Percentiles rank a stretch among this genome's conserved stretches.
Evolutionary conservation across 2,888 invertebrate species (phyloP).

Genomic region (Piscicola geometra): DNA sequence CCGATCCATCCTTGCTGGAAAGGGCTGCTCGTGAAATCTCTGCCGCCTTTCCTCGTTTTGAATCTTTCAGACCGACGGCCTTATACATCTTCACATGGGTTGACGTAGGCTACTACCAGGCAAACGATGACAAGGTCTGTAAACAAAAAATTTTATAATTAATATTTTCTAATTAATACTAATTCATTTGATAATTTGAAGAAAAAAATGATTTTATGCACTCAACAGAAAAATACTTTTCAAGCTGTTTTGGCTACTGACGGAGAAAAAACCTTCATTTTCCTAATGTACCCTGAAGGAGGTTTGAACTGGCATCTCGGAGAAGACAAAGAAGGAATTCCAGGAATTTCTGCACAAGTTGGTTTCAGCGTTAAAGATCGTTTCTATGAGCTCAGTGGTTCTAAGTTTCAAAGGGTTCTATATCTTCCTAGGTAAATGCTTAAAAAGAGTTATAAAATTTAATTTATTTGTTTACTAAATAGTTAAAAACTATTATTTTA

Average conservation of each 20-base stretch:
- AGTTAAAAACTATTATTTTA: no score
- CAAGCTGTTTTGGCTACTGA: conserved; percentile 73
- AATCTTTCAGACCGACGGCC: conserved; percentile 70
- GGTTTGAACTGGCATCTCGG: conserved; percentile 88
- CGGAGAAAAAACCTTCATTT: conserved; percentile 74
- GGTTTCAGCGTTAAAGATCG: conserved; percentile 79
- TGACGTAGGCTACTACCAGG: conserved; percentile 73
- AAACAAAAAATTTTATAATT: no score
- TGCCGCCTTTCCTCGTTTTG: conserved; percentile 68
- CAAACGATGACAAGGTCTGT: conserved; percentile 65
- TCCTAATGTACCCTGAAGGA: conserved; percentile 78
- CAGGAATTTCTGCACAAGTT: conserved; percentile 86
- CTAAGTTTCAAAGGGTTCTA: conserved; percentile 81
- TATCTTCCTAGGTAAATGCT: conserved; percentile 74
- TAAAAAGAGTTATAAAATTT: no score
- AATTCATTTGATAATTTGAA: no score
- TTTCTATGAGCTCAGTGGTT: conserved; percentile 70
- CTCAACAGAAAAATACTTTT: conserved; percentile 76
- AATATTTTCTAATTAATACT: no score
- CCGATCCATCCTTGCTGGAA: conserved; percentile 53
- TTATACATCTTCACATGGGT: conserved; percentile 86
- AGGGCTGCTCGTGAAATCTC: conserved; percentile 68
- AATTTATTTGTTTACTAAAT: no score
- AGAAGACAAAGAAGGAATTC: conserved; percentile 66
- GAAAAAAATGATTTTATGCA: no score